Evolutionary conservation across 2,797 vertebrate species (phyloP).

Genomic region (Gorsachius magnificus): DNA sequence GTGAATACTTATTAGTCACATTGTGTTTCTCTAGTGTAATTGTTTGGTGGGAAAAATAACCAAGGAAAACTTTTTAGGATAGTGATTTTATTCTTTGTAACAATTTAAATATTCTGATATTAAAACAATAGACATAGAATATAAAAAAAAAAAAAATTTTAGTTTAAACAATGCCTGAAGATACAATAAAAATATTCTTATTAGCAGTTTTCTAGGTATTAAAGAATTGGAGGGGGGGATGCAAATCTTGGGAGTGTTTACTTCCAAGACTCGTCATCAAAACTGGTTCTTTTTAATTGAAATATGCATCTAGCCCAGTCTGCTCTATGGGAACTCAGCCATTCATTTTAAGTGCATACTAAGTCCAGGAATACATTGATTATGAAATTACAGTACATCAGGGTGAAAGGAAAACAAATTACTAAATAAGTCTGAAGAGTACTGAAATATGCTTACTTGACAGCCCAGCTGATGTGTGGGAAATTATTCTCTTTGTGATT

Average conservation of each 20-base stretch:
- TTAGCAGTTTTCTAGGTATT: neutral
- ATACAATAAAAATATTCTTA: neutral
- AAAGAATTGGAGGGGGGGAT: neutral
- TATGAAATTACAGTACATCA: constrained; percentile 20
- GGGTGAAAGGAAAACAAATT: constrained; percentile 36
- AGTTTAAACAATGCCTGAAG: neutral
- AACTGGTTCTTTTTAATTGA: neutral
- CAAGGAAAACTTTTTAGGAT: neutral
- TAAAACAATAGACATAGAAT: neutral
- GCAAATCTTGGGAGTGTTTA: neutral
- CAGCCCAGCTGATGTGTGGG: constrained; percentile 50
- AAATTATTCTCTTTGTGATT: constrained; percentile 65
- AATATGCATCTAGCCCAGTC: neutral
- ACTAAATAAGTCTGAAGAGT: neutral
- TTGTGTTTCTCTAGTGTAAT: neutral
- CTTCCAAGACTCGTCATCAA: neutral
- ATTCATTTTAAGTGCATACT: neutral
- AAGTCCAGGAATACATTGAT: constrained; percentile 21
- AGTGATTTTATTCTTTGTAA: neutral
- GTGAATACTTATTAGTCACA: neutral
- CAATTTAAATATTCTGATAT: neutral
- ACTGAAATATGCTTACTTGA: constrained; percentile 51
- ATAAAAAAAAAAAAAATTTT: too few species aligned
- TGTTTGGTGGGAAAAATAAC: neutral
- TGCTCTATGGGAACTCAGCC: neutral